Percentiles rank a stretch among this genome's conserved stretches.
phyloP scores from a whole-genome alignment of 1,140 invertebrate genomes.

The Hesperophylax magnus region DNA sequence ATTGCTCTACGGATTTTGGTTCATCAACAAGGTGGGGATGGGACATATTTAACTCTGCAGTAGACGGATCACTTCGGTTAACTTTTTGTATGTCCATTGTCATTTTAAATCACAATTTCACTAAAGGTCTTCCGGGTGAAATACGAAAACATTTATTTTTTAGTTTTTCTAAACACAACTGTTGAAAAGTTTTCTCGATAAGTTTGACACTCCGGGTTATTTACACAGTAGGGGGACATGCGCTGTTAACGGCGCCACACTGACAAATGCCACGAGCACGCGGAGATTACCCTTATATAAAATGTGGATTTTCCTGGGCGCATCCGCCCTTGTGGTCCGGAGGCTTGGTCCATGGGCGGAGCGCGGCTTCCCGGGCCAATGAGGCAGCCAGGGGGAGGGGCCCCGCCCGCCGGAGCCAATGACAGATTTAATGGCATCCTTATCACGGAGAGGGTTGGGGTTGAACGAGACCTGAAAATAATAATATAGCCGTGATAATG shows the following conservation, averaged over 20 bases:
- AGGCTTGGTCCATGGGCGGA: conserved; percentile 61
- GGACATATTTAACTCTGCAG: conserved; percentile 61
- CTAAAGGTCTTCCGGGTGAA: too few species aligned
- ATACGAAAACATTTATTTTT: not conserved
- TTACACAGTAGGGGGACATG: conserved; percentile 17
- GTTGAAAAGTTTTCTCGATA: conserved; percentile 19
- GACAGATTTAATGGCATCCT: conserved; percentile 53
- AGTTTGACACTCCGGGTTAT: conserved; percentile 2
- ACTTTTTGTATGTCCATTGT: conserved; percentile 72
- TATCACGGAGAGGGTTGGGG: conserved; percentile 41
- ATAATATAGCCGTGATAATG: conserved; percentile 53
- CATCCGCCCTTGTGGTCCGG: conserved; percentile 26
- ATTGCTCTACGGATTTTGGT: conserved; percentile 43
- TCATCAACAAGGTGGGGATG: conserved; percentile 44
- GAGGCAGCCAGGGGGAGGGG: conserved; percentile 57
- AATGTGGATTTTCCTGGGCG: conserved; percentile 18
- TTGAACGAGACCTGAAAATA: conserved; percentile 55
- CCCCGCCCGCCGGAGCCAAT: conserved; percentile 53
- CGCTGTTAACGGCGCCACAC: conserved; percentile 24
- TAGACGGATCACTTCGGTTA: conserved; percentile 67
- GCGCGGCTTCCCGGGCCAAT: conserved; percentile 63
- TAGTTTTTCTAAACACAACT: not conserved
- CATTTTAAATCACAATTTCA: conserved; percentile 62
- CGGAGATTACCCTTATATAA: conserved; percentile 52
- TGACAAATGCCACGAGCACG: conserved; percentile 48